phyloP scores from a whole-genome alignment of 2,888 invertebrate species.

The Spilosoma lubricipeda region DNA sequence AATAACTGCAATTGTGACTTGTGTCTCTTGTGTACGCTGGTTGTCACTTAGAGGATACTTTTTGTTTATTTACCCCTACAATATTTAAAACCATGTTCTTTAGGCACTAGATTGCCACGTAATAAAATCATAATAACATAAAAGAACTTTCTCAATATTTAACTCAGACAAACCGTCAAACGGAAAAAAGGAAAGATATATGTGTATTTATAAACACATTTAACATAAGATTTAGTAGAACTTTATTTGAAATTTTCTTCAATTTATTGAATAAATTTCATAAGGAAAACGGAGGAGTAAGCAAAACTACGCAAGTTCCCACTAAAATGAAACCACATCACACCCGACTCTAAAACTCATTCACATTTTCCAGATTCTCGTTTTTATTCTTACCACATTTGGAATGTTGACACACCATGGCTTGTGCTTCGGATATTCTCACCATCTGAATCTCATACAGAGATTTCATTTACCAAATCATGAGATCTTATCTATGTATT shows the following conservation, averaged over 20 bases:
- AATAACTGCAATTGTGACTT: too few relatives aligned
- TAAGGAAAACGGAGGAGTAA: not conserved
- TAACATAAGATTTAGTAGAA: not conserved
- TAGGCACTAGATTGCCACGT: not conserved
- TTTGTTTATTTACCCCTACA: not conserved
- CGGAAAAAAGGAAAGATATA: not conserved
- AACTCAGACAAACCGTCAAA: not conserved
- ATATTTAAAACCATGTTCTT: not conserved
- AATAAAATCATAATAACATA: not conserved
- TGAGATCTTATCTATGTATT: not conserved
- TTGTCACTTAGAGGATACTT: too few relatives aligned
- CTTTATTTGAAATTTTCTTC: not conserved
- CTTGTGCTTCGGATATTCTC: conserved; percentile 23
- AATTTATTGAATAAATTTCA: conserved; percentile 10
- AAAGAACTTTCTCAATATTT: not conserved
- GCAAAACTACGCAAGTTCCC: not conserved
- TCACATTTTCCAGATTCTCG: not conserved
- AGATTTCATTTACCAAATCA: conserved; percentile 32
- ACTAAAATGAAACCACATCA: conserved; percentile 1
- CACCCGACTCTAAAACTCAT: not conserved
- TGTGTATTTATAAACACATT: not conserved
- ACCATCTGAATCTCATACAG: conserved; percentile 24
- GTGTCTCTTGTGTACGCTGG: too few relatives aligned
- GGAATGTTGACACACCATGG: conserved; percentile 27
- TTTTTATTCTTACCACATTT: not conserved